These are phyloP conservation scores for Netelia melanura DNA, from an alignment of 2,888 invertebrate genomes.

Conservation along the genomic window DNA sequence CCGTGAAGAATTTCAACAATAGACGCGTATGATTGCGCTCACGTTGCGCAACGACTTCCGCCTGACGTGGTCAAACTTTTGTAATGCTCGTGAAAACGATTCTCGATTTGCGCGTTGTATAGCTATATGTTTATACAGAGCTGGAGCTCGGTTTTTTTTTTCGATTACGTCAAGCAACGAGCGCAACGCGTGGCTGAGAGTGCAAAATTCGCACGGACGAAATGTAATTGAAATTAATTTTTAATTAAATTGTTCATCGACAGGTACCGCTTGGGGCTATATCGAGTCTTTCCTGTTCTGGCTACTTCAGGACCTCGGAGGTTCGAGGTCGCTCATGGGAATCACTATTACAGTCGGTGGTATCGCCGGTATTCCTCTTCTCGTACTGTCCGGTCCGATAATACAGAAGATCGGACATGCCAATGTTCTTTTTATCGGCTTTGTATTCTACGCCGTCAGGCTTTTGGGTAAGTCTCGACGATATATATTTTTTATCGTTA, in stretches of 20 bases:
- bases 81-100: conserved; percentile 19
- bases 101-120: not conserved
- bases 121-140: not conserved
- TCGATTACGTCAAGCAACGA: conserved; percentile 4
- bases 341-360: conserved; percentile 93
- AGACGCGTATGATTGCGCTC: conserved; percentile 10
- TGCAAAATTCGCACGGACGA: not conserved
- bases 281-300: conserved; percentile 93
- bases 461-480: conserved; percentile 86
- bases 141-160: not conserved
- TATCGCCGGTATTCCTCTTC: conserved; percentile 90
- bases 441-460: conserved; percentile 91
- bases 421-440: conserved; percentile 91
- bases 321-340: conserved; percentile 91
- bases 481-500: not conserved
- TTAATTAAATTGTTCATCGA: conserved; percentile 60
- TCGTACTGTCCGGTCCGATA: conserved; percentile 92
- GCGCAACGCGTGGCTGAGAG: conserved; percentile 1
- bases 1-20: conserved; percentile 43
- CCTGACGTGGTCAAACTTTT: conserved; percentile 20
- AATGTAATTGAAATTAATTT: conserved; percentile 19
- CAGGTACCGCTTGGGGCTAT: conserved; percentile 93
- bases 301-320: conserved; percentile 92
- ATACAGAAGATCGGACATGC: conserved; percentile 91
- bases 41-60: conserved; percentile 59